A percentile compares a stretch with the other conserved stretches of the same genome.
Conservation (phyloP, 2,113 vertebrate species). For the Agelaius phoeniceus region DNA sequence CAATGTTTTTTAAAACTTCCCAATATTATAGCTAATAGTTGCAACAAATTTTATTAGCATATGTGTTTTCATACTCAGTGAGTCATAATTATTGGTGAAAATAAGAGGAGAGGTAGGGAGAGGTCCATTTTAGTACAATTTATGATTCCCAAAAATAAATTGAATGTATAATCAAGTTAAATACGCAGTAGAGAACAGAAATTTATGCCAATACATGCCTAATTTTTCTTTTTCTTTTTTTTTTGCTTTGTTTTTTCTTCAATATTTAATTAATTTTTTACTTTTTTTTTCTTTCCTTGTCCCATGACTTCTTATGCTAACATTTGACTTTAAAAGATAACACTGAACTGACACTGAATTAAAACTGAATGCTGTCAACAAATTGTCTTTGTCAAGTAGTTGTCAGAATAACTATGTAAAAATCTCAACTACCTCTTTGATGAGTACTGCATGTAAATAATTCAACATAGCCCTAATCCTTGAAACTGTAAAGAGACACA, state of each 20-base stretch:
- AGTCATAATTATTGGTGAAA: not conserved
- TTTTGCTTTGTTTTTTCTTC: not conserved
- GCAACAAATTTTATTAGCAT: not conserved
- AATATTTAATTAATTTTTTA: not conserved
- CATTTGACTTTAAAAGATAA: not conserved
- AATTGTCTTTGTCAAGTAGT: not conserved
- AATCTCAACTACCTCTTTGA: not conserved
- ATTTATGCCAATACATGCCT: not conserved
- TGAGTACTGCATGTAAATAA: slow-evolving; percentile 17
- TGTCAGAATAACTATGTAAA: not conserved
- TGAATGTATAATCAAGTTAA: not conserved
- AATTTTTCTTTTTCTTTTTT: not conserved
- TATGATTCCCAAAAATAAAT: not conserved
- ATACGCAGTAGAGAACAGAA: not conserved
- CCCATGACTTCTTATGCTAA: not conserved
- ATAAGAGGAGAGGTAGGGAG: not conserved
- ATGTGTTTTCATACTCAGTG: not conserved
- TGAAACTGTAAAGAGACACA: not conserved
- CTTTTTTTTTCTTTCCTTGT: not conserved
- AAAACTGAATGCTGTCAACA: not conserved
- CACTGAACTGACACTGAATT: not conserved
- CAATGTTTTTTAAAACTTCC: not conserved
- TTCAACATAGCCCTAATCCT: slow-evolving; percentile 14
- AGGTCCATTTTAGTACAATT: not conserved
- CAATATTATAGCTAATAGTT: not conserved